phyloP scores from a whole-genome alignment of 2,888 invertebrate species.

The Unio pictorum region DNA sequence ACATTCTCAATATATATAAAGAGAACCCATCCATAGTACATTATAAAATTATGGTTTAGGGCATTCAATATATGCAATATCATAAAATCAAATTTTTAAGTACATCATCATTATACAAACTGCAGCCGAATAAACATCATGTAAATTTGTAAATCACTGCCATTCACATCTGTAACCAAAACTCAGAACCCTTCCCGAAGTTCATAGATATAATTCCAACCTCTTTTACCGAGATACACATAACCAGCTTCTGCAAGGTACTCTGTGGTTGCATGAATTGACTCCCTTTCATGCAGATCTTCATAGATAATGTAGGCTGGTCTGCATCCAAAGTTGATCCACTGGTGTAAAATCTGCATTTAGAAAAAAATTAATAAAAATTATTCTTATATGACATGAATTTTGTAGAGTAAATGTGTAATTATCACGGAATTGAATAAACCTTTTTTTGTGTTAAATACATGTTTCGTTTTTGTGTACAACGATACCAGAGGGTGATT shows the following conservation, averaged over 20 bases:
- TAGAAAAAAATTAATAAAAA: slow-evolving; percentile 2
- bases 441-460: too few relatives aligned
- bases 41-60: too few relatives aligned
- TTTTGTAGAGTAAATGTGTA: not conserved
- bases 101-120: too few relatives aligned
- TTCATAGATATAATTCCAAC: slow-evolving; percentile 60
- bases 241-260: slow-evolving; percentile 40
- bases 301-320: slow-evolving; percentile 61
- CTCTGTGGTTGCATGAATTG: slow-evolving; percentile 15
- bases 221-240: slow-evolving; percentile 34
- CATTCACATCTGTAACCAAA: too few relatives aligned
- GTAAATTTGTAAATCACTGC: too few relatives aligned
- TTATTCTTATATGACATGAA: not conserved
- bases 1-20: too few relatives aligned
- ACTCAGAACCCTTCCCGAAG: not conserved
- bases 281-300: slow-evolving; percentile 44
- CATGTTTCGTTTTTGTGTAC: too few relatives aligned
- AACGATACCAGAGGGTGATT: too few relatives aligned
- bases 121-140: too few relatives aligned
- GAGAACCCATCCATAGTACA: too few relatives aligned
- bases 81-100: too few relatives aligned
- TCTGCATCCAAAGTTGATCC: slow-evolving; percentile 44
- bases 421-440: not conserved
- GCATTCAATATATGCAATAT: too few relatives aligned
- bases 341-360: slow-evolving; percentile 53